Percentiles rank a stretch among this genome's conserved stretches.
Evolutionary conservation across 1,140 invertebrate genomes (phyloP).

Genomic region (Whitmania pigra): DNA sequence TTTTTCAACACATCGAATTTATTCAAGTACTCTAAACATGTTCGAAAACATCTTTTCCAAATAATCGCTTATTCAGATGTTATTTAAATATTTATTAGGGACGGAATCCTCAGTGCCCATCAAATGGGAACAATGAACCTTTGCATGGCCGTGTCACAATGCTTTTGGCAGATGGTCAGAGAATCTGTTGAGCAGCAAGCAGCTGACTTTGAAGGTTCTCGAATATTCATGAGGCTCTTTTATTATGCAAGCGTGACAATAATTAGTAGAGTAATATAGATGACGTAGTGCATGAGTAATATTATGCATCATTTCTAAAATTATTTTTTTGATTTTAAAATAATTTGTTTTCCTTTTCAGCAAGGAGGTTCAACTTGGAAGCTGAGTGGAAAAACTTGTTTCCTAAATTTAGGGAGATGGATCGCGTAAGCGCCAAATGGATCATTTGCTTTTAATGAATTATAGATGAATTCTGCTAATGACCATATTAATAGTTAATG

Average conservation of each 20-base stretch:
- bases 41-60: too few relatives aligned
- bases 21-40: slow-evolving; percentile 60
- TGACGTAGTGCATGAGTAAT: too few relatives aligned
- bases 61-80: too few relatives aligned
- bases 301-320: too few relatives aligned
- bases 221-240: too few relatives aligned
- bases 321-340: not conserved
- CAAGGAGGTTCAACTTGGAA: slow-evolving; percentile 90
- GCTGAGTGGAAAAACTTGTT: slow-evolving; percentile 99
- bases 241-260: too few relatives aligned
- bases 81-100: slow-evolving; percentile 47
- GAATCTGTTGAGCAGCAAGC: slow-evolving; percentile 97
- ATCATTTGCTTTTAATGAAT: not conserved
- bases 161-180: slow-evolving; percentile 98
- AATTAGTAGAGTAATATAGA: too few relatives aligned
- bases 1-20: slow-evolving; percentile 87
- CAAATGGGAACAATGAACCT: slow-evolving; percentile 93
- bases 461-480: too few relatives aligned
- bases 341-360: slow-evolving; percentile 38
- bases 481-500: too few relatives aligned
- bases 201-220: slow-evolving; percentile 76
- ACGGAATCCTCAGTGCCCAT: slow-evolving; percentile 78
- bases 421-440: slow-evolving; percentile 48
- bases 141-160: slow-evolving; percentile 87
- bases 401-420: slow-evolving; percentile 76